Base-by-base conservation (phyloP, 2,888 invertebrate species). In the Enchytraeus crypticus region DNA sequence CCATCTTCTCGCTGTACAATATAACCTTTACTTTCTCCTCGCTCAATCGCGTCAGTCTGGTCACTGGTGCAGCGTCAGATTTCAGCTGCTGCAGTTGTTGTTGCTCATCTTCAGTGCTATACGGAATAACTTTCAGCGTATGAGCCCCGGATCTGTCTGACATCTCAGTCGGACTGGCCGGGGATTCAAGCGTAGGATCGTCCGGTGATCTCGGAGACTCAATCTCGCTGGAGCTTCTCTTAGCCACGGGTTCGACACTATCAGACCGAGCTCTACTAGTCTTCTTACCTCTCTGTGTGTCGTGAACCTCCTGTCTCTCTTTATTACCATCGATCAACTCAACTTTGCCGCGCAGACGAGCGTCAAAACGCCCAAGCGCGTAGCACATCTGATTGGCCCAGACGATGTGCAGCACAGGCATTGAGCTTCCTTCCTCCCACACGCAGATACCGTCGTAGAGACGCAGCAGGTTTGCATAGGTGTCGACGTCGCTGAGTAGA, bases 371-470 rank as follows among this genome's bases (percentile, higher is more conserved):
- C 0, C 91, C 89, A 72, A 95, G 89, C n/a, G 92, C 92, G 74
- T 89, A 90, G 1, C 92, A 91, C 57, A 95, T 83, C 1, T 92
- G 91, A 73, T 92, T 90, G 0, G 93, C 93, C 95, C 95, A 96
- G 3, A 92, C 92, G 70, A 93, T 92, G 74, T 96, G 95, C 33
- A 96, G 81, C 30, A 96, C 93, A 0, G 95, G 93, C 2, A 93
- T 95, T 67, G 89, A 86, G 70, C 92, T 92, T 54, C 90, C 92
- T 80, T 96, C 93, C 80, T 96, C 95, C 95, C 95, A 96, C 74
- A 91, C 89, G 76, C 95, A 96, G 71, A 96, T 90, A 2, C 95
- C 93, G 76, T 96, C 95, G 75, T 93, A 96, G 81, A 96, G 93
- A 71, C 89, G 83, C 69, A 96, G 80, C 60, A 96, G 82, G 73